These are phyloP conservation scores for Pontoporia blainvillei DNA, from an alignment of 2,113 vertebrate genomes.

Conservation along the genomic window DNA sequence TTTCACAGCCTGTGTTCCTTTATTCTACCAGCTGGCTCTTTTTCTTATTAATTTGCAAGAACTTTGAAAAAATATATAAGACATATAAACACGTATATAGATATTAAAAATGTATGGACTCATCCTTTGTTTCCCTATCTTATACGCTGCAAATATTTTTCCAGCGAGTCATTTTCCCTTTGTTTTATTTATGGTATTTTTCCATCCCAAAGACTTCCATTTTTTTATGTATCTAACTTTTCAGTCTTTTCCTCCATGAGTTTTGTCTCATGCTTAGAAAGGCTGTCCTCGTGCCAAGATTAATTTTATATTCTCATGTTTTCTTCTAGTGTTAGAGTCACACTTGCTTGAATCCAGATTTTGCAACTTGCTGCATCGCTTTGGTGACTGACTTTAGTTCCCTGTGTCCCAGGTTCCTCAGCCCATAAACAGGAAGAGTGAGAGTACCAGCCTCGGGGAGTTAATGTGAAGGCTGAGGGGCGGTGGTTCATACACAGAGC, in stretches of 20 bases:
- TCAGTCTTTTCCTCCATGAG: not conserved
- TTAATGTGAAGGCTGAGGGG: not conserved
- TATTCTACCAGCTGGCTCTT: not conserved
- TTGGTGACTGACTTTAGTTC: not conserved
- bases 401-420: not conserved
- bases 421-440: not conserved
- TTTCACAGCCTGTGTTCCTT: not conserved
- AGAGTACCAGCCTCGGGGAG: not conserved
- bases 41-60: not conserved
- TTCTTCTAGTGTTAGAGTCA: not conserved
- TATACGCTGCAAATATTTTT: not conserved
- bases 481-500: not conserved
- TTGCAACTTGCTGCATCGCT: not conserved
- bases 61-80: not conserved
- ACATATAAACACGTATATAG: not conserved
- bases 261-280: slow-evolving; percentile 59
- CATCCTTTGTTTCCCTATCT: not conserved
- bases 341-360: slow-evolving; percentile 26
- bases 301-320: slow-evolving; percentile 37
- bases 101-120: not conserved
- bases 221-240: slow-evolving; percentile 20
- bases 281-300: slow-evolving; percentile 42
- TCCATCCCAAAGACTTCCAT: not conserved
- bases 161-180: not conserved
- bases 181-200: not conserved